A percentile compares a stretch with the other conserved stretches of the same genome.
These are phyloP conservation scores for Dione vanillae DNA, from an alignment of 2,888 invertebrate genomes.

Conservation along the genomic window DNA sequence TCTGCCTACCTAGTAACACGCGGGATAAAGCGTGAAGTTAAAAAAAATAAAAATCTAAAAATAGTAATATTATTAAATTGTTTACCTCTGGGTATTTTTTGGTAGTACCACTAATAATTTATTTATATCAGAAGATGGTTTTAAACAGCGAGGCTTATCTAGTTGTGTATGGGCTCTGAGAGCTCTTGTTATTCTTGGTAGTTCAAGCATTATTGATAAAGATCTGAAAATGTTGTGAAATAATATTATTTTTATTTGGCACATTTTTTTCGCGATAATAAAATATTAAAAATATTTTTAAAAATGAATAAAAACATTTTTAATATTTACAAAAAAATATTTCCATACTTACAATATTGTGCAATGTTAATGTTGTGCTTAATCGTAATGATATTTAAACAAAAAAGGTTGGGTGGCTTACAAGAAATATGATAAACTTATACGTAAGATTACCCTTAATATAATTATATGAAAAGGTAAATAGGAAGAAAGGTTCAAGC, in stretches of 20 bases:
- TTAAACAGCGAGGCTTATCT: conserved; percentile 75
- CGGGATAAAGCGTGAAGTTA: too few relatives aligned
- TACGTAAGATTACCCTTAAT: not conserved
- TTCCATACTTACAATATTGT: conserved; percentile 17
- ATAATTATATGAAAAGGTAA: not conserved
- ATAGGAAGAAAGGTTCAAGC: not conserved
- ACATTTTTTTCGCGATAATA: not conserved
- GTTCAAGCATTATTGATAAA: conserved; percentile 63
- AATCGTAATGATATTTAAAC: not conserved
- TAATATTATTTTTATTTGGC: not conserved
- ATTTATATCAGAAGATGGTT: conserved; percentile 55
- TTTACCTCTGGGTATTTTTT: conserved; percentile 49
- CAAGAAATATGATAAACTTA: not conserved
- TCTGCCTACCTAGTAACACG: too few relatives aligned
- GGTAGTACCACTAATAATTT: conserved; percentile 44
- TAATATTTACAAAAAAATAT: not conserved
- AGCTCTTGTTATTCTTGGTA: conserved; percentile 87
- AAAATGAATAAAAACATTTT: not conserved
- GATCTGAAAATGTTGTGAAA: conserved; percentile 9
- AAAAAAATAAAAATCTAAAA: too few relatives aligned
- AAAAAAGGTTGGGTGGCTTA: not conserved
- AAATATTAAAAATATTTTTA: not conserved
- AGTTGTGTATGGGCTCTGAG: conserved; percentile 86
- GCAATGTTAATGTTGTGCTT: conserved; percentile 20
- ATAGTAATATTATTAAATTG: too few relatives aligned